Conservation (phyloP, 2,797 vertebrate species). For the Aphelocoma californica region DNA sequence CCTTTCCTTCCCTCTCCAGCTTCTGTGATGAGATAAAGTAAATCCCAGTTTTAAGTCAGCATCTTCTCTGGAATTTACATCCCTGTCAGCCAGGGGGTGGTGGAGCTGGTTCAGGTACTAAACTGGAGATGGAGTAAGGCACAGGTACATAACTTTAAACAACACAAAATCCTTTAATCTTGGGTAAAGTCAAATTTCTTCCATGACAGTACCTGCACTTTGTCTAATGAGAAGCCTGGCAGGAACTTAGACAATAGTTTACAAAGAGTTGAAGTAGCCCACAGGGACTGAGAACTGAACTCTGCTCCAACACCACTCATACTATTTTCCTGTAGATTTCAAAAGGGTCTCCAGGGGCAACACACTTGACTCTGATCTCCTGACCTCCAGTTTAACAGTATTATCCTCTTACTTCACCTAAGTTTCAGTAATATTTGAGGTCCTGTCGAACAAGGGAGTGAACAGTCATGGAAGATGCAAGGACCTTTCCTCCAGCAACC, state of each 20-base stretch:
- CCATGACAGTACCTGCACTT: background rate
- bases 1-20: background rate
- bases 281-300: background rate
- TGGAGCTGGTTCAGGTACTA: background rate
- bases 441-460: rapidly evolving
- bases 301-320: background rate
- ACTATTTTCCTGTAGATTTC: background rate
- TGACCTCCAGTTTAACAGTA: background rate
- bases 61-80: background rate
- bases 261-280: rapidly evolving
- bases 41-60: background rate
- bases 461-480: background rate
- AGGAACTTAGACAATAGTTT: background rate
- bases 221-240: background rate
- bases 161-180: background rate
- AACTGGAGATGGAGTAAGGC: background rate
- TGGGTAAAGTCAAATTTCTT: background rate
- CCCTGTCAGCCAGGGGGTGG: background rate
- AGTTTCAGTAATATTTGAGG: background rate
- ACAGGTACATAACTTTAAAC: background rate
- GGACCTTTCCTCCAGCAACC: background rate
- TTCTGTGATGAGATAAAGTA: background rate
- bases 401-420: background rate
- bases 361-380: background rate
- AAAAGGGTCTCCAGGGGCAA: background rate